Base-by-base conservation (phyloP, 2,113 vertebrate species). In the Ciconia maguari region DNA sequence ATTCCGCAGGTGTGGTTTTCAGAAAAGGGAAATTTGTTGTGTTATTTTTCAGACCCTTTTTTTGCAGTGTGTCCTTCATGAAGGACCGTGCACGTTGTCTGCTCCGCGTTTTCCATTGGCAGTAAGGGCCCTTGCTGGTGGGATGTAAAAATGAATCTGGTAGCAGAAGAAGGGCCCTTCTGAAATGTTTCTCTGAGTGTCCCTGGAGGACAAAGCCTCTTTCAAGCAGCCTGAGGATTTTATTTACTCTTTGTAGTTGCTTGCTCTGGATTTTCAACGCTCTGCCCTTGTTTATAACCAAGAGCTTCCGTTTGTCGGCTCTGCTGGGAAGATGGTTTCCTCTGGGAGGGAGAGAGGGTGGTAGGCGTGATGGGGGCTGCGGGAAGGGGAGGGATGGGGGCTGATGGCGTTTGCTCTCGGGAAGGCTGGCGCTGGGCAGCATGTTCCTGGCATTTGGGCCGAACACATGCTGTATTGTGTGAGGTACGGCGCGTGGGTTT, bases 71-170 rank as follows among this genome's bases (percentile, higher is more conserved):
- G 13, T 51, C 64, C 65, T n/a, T 19, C 0, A 0, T 1, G 9
- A 21, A 81, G 76, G 36, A 10, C 29, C 2, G 1, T 3, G 74
- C 9, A 0, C 0, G 0, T 51, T 24, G 58, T 5, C 32, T 15
- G 1, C 66, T 25, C 76, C 0, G 2, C 0, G 0, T 61, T 79
- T 32, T n/a, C 61, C 4, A 0, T 3, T 2, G 11, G 46, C 72
- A 60, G 29, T 41, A 0, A 30, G 20, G 55, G 49, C 77, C 24
- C 5, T 62, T 16, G 27, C 77, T 27, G 69, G 36, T 41, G 72
- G 77, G 87, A 44, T 78, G 87, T 14, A 54, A 82, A 51, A 66
- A 71, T 58, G 22, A 26, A 10, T 70, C 42, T 22, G 48, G 3
- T 8, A 30, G 65, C 65, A n/a, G 32, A 58, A 82, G 38, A 82